These are phyloP conservation scores for Uloborus diversus DNA, from an alignment of 1,140 invertebrate genomes.

Conservation along the genomic window DNA sequence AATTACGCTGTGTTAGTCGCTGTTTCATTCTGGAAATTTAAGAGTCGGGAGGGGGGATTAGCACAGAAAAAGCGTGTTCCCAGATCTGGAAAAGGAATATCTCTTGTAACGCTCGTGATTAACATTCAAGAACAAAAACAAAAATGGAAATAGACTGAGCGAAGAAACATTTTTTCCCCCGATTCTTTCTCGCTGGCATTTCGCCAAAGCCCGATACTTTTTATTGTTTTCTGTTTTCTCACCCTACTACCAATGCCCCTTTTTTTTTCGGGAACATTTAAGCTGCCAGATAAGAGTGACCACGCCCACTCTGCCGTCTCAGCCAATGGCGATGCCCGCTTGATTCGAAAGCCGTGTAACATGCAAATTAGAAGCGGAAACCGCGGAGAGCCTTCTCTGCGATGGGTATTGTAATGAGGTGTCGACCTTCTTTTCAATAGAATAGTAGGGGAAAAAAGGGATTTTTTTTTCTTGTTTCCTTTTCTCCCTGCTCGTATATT, in stretches of 20 bases:
- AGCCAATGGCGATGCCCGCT: constrained; percentile 40
- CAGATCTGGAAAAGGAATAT: constrained; percentile 24
- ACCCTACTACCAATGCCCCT: not conserved
- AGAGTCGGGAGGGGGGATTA: no score
- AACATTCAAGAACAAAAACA: constrained; percentile 38
- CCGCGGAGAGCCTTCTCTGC: constrained; percentile 23
- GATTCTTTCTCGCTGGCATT: constrained; percentile 33
- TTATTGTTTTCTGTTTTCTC: not conserved
- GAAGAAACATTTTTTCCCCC: constrained; percentile 12
- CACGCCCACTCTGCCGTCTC: constrained; percentile 35
- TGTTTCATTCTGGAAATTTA: constrained; percentile 27
- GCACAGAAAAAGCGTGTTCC: constrained; percentile 29
- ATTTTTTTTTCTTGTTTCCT: not conserved
- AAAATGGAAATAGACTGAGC: constrained; percentile 10
- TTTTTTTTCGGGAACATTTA: constrained; percentile 39
- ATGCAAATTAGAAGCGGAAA: constrained; percentile 52
- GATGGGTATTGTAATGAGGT: constrained; percentile 53
- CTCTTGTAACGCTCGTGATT: constrained; percentile 45
- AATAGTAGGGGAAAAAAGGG: not conserved
- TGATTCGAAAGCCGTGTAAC: constrained; percentile 45
- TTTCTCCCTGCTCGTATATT: not conserved
- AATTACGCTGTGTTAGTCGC: constrained; percentile 40
- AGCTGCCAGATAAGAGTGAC: constrained; percentile 24
- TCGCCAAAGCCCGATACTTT: constrained; percentile 9
- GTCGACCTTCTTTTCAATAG: constrained; percentile 32